Evolutionary conservation across 2,113 vertebrate genomes (phyloP), one percentile per base, ranked within the genome.

Genomic region (Tenrec ecaudatus): DNA sequence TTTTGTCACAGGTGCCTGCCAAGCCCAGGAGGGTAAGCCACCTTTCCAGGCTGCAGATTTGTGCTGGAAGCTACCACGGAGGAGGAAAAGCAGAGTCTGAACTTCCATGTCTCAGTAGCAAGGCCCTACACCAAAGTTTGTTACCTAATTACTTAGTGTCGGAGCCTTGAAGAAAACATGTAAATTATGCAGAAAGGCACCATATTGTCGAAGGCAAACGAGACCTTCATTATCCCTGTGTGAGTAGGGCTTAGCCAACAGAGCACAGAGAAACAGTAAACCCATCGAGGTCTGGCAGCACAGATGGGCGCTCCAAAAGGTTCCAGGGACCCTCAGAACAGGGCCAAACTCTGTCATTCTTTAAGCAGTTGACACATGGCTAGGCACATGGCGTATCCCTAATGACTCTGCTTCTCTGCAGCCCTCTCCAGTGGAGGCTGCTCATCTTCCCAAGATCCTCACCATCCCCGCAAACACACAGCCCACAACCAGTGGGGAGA

Each of bases 201-300:
- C 97, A 97, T 97, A 96, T 96, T 97, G 97, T 95, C 83, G 27
- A 73, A 96, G 95, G 97, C 95, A 97, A 97, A 96, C 95, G 96
- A 97, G 95, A 97, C 97, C 95, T 97, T 97, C 97, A 96, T 97
- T 97, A 97, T 97, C 97, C 91, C 95, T 96, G 94, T 96, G 95
- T 96, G 96, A 96, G 82, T 69, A 96, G 92, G 92, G 92, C 95
- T 95, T 96, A 96, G 97, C 97, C 97, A 97, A 95, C 96, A 96
- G 93, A 96, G 95, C 97, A 95, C 86, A 96, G 95, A 96, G 95
- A 96, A 97, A 96, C 96, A 96, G 97, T 93, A 96, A 96, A 96
- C 95, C 95, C 94, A 92, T 94, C 94, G 87, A 96, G 96, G 96
- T 96, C 96, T 97, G 97, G 96, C 95, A 2, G 96, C 96, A 96